Evolutionary conservation across 2,113 vertebrate species (phyloP).

Genomic region (Poeciliopsis prolifica): DNA sequence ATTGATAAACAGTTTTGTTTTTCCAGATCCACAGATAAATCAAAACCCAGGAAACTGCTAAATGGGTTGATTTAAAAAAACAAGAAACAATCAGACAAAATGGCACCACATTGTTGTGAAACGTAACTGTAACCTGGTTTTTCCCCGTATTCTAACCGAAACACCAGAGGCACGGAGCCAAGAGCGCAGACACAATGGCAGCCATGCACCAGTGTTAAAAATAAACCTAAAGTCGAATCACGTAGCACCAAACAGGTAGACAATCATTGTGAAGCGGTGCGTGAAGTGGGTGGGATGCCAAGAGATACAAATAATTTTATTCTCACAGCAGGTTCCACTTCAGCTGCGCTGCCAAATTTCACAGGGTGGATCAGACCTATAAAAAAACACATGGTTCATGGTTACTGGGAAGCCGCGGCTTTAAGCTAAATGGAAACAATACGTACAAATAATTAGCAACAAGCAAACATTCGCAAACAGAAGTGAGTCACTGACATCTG

Average conservation of each 20-base stretch:
- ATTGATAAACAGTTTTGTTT: not conserved
- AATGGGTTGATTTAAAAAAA: conserved; percentile 36
- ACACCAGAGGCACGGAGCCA: conserved; percentile 46
- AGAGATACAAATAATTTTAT: conserved; percentile 22
- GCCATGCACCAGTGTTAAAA: conserved; percentile 36
- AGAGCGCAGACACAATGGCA: conserved; percentile 57
- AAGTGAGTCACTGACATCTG: conserved; percentile 58
- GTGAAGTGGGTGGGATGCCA: not conserved
- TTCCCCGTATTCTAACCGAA: conserved; percentile 13
- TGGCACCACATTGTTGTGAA: conserved; percentile 68
- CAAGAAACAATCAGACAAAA: conserved; percentile 66
- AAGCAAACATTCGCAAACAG: conserved; percentile 73
- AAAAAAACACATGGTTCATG: conserved; percentile 10
- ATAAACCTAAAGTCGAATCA: conserved; percentile 56
- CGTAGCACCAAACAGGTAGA: conserved; percentile 40
- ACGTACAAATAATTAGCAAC: conserved; percentile 75
- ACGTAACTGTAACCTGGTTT: conserved; percentile 48
- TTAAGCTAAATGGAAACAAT: conserved; percentile 8
- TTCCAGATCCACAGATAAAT: conserved; percentile 13
- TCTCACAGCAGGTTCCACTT: conserved; percentile 31
- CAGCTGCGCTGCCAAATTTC: conserved; percentile 34
- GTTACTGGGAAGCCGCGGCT: not conserved
- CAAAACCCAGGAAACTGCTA: conserved; percentile 63
- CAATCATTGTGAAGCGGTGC: conserved; percentile 21
- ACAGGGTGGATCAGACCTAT: conserved; percentile 23